Conservation (phyloP, 2,797 vertebrate species). For the Columba guinea region DNA sequence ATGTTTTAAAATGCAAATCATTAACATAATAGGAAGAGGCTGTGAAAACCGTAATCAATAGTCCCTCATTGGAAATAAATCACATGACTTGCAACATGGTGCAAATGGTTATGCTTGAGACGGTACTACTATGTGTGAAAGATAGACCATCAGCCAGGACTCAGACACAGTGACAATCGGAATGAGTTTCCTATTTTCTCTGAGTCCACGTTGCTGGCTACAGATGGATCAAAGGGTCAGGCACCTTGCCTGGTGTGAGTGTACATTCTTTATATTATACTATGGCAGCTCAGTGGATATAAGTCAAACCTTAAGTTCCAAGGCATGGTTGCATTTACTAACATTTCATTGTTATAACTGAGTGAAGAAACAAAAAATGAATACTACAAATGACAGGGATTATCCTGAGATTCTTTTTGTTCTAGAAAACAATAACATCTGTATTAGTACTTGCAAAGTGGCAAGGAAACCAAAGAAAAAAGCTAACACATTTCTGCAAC, state of each 20-base stretch:
- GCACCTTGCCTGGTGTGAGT: neutral
- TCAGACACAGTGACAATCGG: neutral
- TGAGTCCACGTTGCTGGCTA: neutral
- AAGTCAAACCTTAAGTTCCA: neutral
- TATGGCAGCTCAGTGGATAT: neutral
- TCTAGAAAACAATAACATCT: neutral
- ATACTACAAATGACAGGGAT: neutral
- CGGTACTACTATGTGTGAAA: neutral
- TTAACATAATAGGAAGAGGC: neutral
- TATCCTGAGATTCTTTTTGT: neutral
- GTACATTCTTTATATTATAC: neutral
- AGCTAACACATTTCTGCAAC: neutral
- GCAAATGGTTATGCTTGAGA: fast-evolving
- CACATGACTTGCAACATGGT: neutral
- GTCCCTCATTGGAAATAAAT: neutral
- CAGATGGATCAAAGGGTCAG: neutral
- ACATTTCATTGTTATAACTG: neutral
- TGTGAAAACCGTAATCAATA: neutral
- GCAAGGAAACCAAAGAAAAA: neutral
- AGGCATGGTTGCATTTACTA: neutral
- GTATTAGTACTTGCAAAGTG: neutral
- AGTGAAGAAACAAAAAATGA: neutral
- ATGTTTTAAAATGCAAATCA: neutral
- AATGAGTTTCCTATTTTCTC: neutral
- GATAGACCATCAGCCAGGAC: neutral